phyloP scores from a whole-genome alignment of 2,888 invertebrate genomes.

The Notodonta dromedarius region DNA sequence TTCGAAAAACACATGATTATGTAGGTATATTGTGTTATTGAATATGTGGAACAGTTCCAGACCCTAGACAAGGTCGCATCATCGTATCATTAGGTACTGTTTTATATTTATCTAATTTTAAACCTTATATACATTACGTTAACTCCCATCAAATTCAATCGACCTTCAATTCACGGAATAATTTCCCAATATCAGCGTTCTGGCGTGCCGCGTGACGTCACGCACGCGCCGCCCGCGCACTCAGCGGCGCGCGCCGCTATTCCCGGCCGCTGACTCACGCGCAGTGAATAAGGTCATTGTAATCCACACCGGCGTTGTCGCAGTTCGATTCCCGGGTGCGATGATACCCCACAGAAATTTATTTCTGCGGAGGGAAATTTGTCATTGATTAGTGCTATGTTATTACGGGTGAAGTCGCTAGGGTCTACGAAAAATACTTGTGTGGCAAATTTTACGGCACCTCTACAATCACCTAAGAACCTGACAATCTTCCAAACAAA shows the following conservation, averaged over 20 bases:
- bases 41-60: no score
- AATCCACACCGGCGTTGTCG: constrained; percentile 58
- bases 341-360: background rate
- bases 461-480: no score
- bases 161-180: background rate
- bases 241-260: constrained; percentile 31
- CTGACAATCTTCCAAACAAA: no score
- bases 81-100: no score
- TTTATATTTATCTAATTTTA: background rate
- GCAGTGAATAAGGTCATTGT: constrained; percentile 60
- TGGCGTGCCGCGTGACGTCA: constrained; percentile 23
- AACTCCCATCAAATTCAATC: no score
- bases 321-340: constrained; percentile 34
- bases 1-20: no score
- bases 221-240: constrained; percentile 19
- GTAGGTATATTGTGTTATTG: no score
- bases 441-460: no score
- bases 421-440: no score
- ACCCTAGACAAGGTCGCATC: no score
- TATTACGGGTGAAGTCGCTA: no score
- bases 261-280: constrained; percentile 50
- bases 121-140: background rate
- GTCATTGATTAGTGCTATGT: no score
- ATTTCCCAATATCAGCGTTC: background rate
- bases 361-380: background rate